Evolutionary conservation across 1,140 invertebrate species (phyloP).

Genomic region (Conus betulinus): DNA sequence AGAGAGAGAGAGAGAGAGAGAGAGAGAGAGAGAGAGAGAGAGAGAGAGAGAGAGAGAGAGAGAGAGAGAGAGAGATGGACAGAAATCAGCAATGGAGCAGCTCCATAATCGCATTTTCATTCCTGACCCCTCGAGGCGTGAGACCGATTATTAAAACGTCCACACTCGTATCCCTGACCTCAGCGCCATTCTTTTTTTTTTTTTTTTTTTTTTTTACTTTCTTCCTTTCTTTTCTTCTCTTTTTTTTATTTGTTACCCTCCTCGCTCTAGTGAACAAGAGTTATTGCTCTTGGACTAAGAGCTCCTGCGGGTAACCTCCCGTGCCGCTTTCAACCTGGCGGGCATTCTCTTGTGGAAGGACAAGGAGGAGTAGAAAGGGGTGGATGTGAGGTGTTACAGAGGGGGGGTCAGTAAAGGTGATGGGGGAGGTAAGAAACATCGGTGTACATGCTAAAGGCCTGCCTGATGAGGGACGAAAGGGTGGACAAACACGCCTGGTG

Average conservation of each 20-base stretch:
- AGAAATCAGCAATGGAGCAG: not conserved
- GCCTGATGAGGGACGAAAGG: no score
- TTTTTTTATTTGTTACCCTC: no score
- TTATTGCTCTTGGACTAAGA: not conserved
- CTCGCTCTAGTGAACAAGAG: not conserved
- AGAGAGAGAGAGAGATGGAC: not conserved
- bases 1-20: no score
- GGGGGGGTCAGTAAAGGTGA: not conserved
- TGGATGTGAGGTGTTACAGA: not conserved
- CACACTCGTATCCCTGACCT: not conserved
- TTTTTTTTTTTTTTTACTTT: not conserved
- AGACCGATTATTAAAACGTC: constrained; percentile 7
- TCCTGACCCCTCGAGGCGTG: not conserved
- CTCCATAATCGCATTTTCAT: constrained; percentile 12
- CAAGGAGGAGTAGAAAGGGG: not conserved
- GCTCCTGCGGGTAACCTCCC: not conserved
- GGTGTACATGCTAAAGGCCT: no score
- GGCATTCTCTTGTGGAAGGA: not conserved
- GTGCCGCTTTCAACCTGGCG: not conserved
- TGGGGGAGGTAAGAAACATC: no score
- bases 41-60: not conserved
- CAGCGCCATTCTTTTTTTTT: not conserved
- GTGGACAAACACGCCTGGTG: no score
- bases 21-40: no score
- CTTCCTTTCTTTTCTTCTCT: no score